Evolutionary conservation across 2,797 vertebrate genomes (phyloP).

Genomic region (Chaunax sp.): DNA sequence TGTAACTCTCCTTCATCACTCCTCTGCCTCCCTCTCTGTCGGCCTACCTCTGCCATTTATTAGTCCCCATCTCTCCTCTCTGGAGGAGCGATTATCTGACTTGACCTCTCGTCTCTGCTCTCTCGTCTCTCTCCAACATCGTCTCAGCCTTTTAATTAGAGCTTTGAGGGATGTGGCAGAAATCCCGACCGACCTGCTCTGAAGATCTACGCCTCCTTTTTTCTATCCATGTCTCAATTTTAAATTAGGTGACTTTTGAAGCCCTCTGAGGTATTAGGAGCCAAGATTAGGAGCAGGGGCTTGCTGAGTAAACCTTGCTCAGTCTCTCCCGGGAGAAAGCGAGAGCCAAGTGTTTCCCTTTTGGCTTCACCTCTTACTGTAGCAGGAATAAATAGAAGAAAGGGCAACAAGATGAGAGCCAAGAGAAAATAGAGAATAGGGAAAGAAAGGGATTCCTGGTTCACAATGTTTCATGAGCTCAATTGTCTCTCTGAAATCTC

Average conservation of each 20-base stretch:
- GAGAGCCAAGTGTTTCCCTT: conserved; percentile 46
- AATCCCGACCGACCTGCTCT: conserved; percentile 62
- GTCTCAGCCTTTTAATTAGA: conserved; percentile 81
- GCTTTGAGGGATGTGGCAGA: conserved; percentile 67
- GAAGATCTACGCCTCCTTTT: conserved; percentile 54
- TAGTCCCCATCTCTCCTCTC: conserved; percentile 66
- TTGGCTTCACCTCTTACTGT: conserved; percentile 39
- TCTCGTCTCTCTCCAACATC: conserved; percentile 67
- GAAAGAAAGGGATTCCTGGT: conserved; percentile 23
- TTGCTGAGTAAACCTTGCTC: conserved; percentile 50
- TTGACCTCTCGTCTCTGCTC: conserved; percentile 69
- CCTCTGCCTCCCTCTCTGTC: conserved; percentile 47
- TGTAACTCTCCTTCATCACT: conserved; percentile 35
- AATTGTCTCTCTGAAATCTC: conserved; percentile 50
- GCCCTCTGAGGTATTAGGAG: conserved; percentile 46
- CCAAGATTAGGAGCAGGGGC: conserved; percentile 54
- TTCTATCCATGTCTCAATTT: conserved; percentile 69
- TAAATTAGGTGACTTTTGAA: conserved; percentile 68
- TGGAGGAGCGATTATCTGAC: conserved; percentile 75
- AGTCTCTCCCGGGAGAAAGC: conserved; percentile 7
- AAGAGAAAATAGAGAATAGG: conserved; percentile 30
- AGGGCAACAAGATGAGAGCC: conserved; percentile 24
- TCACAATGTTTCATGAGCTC: conserved; percentile 31
- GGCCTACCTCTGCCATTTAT: conserved; percentile 59
- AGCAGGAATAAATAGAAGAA: conserved; percentile 21